Evolutionary conservation across 2,888 invertebrate genomes (phyloP), one percentile per base, ranked within the genome.

Genomic region (Tuta absoluta): DNA sequence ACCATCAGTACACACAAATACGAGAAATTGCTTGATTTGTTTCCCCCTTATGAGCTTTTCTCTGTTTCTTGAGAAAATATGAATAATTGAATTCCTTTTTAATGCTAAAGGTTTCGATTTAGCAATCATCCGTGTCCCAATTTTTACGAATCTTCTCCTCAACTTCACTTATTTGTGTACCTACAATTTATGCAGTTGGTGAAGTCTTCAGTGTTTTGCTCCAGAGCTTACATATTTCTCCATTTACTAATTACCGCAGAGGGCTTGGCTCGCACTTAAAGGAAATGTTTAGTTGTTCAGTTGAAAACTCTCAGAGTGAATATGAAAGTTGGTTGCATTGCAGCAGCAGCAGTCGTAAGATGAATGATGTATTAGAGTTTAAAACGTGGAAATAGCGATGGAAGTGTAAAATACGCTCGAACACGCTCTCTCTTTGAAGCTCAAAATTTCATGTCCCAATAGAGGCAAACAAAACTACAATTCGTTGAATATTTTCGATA

Each of bases 1-100:
- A 85, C 82, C 79, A 83, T 83, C 84, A 81, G 84, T 85, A 56
- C 85, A 82, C 81, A 80, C 83, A 86, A 86, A 86, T 79, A 79
- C 33, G 38, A 49, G n/a, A 41, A 61, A 56, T 62, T 56, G 53
- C 14, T 59, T 51, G 49, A 51, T 64, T 64, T 23, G 37, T 17
- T 41, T 24, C 45, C 48, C 51, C 21, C 12, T 48, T 56, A 37
- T 21, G 17, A 24, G n/a, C 3, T 37, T 53, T 23, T 19, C n/a
- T 53, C 23, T 45, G 17, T 58, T 28, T 58, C 58, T 51, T 19
- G 17, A 45, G 45, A 37, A n/a, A 37, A 37, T 19, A 17, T 28
- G 17, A 45, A 33, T 58, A 37, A 56, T 56, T 56, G 28, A 56
- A 28, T 56, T 33, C 33, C 33, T 56, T 56, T 56, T 12, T 51